Conservation (phyloP, 2,888 invertebrate species). For the Eugnorisma glareosa region DNA sequence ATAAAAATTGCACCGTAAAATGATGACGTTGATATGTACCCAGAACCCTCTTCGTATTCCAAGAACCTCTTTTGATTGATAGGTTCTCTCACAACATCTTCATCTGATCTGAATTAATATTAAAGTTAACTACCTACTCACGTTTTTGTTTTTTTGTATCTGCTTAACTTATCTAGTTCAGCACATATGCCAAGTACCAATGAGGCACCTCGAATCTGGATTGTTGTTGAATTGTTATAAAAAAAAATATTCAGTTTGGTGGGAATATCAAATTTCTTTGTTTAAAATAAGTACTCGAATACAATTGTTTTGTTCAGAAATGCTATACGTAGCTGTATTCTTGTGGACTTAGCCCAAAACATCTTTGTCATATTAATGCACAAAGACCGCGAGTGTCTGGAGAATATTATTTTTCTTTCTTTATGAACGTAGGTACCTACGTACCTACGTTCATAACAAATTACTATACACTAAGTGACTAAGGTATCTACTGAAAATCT, state of each 20-base stretch:
- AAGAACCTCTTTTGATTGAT: not conserved
- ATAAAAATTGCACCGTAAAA: not conserved
- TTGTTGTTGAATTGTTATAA: not conserved
- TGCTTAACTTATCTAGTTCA: not conserved
- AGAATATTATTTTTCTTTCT: conserved; percentile 20
- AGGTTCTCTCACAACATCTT: not conserved
- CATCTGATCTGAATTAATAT: not conserved
- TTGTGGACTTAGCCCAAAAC: conserved; percentile 50
- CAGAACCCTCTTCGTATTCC: not conserved
- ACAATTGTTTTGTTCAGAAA: conserved; percentile 61
- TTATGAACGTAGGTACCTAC: no score
- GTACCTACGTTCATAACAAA: not conserved
- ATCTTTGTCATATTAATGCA: conserved; percentile 54
- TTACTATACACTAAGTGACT: not conserved
- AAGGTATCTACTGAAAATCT: not conserved
- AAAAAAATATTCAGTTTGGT: conserved; percentile 18
- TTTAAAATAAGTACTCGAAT: conserved; percentile 30
- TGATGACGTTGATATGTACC: not conserved
- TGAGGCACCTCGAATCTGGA: not conserved
- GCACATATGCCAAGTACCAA: not conserved
- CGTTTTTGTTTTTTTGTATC: not conserved
- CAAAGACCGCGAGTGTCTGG: conserved; percentile 7
- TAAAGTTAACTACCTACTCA: not conserved
- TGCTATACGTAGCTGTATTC: conserved; percentile 39
- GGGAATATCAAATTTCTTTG: conserved; percentile 50